Conservation (phyloP, 2,113 vertebrate species). For the Myotis lucifugus region DNA sequence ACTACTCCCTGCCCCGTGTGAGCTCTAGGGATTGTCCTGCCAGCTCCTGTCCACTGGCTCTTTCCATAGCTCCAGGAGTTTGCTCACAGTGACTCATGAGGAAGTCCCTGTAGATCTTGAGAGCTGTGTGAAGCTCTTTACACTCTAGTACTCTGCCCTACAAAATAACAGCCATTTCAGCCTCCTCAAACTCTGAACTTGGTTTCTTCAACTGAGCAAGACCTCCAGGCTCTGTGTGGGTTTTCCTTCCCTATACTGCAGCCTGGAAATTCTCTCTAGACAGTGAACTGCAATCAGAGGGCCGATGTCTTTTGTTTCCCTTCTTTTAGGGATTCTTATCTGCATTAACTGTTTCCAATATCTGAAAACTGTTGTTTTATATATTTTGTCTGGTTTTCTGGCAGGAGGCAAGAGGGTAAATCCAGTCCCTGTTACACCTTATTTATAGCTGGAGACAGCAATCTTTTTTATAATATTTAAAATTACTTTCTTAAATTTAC, state of each 20-base stretch:
- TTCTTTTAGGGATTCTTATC: not conserved
- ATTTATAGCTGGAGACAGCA: not conserved
- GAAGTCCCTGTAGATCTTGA: not conserved
- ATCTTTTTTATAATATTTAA: slow-evolving; percentile 5
- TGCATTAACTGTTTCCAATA: not conserved
- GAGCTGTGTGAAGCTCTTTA: not conserved
- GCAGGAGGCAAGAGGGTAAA: not conserved
- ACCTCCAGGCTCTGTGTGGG: not conserved
- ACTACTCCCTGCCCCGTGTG: not conserved
- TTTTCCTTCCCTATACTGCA: not conserved
- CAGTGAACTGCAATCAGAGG: not conserved
- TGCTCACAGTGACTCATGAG: not conserved
- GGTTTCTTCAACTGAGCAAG: not conserved
- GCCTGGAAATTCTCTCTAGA: not conserved
- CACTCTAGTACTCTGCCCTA: not conserved
- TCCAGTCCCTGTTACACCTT: not conserved
- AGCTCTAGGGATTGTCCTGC: not conserved
- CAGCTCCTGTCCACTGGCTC: not conserved
- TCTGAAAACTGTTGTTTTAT: not conserved
- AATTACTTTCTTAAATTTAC: slow-evolving; percentile 17
- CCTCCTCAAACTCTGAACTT: not conserved
- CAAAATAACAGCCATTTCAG: not conserved
- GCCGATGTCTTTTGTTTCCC: not conserved
- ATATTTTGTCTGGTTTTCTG: not conserved
- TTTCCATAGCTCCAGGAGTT: not conserved